Conservation (phyloP, 2,888 invertebrate genomes). For the Temnothorax ravouxi region DNA sequence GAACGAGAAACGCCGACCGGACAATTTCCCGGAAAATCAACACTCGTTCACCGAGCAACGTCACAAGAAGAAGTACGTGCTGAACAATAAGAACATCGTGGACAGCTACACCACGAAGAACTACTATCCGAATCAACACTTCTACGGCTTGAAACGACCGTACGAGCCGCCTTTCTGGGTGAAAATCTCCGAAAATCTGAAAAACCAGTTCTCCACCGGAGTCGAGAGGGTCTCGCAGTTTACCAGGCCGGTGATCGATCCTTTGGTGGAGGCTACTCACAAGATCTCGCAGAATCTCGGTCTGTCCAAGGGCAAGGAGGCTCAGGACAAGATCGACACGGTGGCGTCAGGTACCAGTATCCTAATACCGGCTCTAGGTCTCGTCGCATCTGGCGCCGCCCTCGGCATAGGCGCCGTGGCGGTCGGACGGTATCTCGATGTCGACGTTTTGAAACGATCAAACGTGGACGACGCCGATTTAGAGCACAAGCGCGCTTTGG, state of each 20-base stretch:
- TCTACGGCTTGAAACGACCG: slow-evolving; percentile 88
- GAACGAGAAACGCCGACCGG: slow-evolving; percentile 81
- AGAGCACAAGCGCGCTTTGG: slow-evolving; percentile 88
- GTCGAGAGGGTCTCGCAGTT: slow-evolving; percentile 91
- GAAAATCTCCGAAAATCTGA: slow-evolving; percentile 91
- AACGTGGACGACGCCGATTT: slow-evolving; percentile 87
- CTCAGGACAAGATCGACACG: slow-evolving; percentile 90
- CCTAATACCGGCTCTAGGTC: slow-evolving; percentile 90
- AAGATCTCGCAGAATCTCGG: slow-evolving; percentile 93
- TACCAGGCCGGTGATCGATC: slow-evolving; percentile 90
- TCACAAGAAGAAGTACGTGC: slow-evolving; percentile 84
- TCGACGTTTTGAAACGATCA: slow-evolving; percentile 88
- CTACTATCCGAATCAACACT: slow-evolving; percentile 83
- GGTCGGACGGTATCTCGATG: slow-evolving; percentile 91
- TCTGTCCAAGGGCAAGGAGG: slow-evolving; percentile 87
- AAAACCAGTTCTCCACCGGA: slow-evolving; percentile 91
- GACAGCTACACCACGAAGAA: slow-evolving; percentile 83
- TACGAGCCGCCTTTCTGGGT: slow-evolving; percentile 91
- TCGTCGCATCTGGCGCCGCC: slow-evolving; percentile 94
- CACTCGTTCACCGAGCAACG: slow-evolving; percentile 81
- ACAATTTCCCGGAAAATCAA: slow-evolving; percentile 79
- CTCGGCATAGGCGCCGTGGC: slow-evolving; percentile 94
- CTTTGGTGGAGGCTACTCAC: slow-evolving; percentile 92
- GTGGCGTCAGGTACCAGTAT: slow-evolving; percentile 89
- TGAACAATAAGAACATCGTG: slow-evolving; percentile 82